phyloP scores from a whole-genome alignment of 2,797 vertebrate genomes.

The Enteromius trimaculatus region DNA sequence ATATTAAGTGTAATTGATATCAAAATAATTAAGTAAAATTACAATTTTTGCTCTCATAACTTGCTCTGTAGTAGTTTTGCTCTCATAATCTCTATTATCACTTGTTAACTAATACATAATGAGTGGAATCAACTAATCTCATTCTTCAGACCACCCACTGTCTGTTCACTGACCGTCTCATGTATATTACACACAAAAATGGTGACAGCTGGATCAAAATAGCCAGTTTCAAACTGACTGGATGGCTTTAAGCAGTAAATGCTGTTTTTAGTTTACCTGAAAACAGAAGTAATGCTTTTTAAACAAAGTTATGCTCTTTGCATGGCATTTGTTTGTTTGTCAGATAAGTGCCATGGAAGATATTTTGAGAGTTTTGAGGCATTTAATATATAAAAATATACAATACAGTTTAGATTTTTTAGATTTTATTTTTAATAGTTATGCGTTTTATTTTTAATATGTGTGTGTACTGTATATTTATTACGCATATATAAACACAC shows the following conservation, averaged over 20 bases:
- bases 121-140: not conserved
- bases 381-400: not conserved
- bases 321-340: not conserved
- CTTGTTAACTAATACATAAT: not conserved
- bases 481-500: too few species aligned
- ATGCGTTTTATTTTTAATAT: too few species aligned
- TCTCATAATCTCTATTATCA: not conserved
- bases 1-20: not conserved
- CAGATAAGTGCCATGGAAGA: not conserved
- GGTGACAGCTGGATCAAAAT: slow-evolving; percentile 3
- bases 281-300: not conserved
- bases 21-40: not conserved
- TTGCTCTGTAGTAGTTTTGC: not conserved
- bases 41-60: not conserved
- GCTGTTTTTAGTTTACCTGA: not conserved
- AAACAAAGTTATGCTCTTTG: not conserved
- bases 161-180: not conserved
- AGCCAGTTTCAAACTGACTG: not conserved
- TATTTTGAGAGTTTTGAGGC: not conserved
- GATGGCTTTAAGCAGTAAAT: not conserved
- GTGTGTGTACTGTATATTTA: too few species aligned
- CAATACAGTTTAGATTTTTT: not conserved
- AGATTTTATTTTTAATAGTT: not conserved
- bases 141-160: slow-evolving; percentile 24
- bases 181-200: slow-evolving; percentile 3